Evolutionary conservation across 2,888 invertebrate species (phyloP), one percentile per base, ranked within the genome.

Genomic region (Melanostoma mellinum): DNA sequence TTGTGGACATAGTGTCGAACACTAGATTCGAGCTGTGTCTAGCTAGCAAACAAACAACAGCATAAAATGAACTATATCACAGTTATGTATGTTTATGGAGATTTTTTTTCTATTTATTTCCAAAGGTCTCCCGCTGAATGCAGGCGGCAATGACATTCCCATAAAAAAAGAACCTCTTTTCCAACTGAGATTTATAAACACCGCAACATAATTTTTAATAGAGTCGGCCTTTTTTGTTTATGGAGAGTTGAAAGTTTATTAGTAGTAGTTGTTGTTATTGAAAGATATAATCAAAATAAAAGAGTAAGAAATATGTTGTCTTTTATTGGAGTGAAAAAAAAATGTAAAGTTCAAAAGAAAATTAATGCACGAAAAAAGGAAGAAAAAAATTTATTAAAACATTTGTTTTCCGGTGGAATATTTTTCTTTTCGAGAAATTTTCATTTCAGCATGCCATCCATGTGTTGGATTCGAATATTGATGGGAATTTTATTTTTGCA

Each of bases 1-100:
- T 36, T 61, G 46, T 58, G 42, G 42, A 60, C 60, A 60, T 36
- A 63, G 61, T 63, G 61, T 48, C 61, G 38, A 63, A 63, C 48
- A 48, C 30, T 61, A 10, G 60, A 61, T 46, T 61, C 35, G 2
- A 33, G 32, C 44, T 60, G 46, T 35, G 8, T 44, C 2, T 60
- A n/a, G n/a, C 20, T 20, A 35, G 1, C 60, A 33, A 60, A 9
- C 46, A 56, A 32, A 4, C 20, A 20, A 20, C 20, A 20, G 6
- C 2, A 42, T n/a, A 35, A 36, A 48, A 63, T 63, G 36, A 48
- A 48, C 20, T 61, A 20, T 20, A 48, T 46, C 35, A 46, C 9
- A 9, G 46, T 48, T 61, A 61, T 61, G 20, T 42, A 9, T 4
- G 46, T 61, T 55, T 4, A 6, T 20, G 33, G 46, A 9, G 61